A percentile compares a stretch with the other conserved stretches of the same genome.
These are phyloP conservation scores for Trialeurodes vaporariorum DNA, from an alignment of 1,140 invertebrate genomes.

Conservation along the genomic window DNA sequence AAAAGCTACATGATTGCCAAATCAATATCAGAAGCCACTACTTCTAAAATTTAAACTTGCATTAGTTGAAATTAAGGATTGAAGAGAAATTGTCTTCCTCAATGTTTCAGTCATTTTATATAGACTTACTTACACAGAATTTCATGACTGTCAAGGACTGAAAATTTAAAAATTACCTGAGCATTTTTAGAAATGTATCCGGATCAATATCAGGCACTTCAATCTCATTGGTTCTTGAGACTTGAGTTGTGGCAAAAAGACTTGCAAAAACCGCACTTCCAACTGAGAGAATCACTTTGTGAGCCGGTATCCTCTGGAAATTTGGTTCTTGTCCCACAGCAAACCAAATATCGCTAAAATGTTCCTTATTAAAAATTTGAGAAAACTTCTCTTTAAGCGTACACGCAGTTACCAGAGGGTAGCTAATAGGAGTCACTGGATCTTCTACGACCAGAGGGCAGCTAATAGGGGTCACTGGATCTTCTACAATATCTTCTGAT, in stretches of 20 bases:
- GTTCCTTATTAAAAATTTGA: conserved; percentile 70
- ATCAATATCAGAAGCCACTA: too few species aligned
- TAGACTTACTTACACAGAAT: too few species aligned
- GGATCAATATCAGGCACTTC: conserved; percentile 79
- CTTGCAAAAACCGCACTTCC: conserved; percentile 78
- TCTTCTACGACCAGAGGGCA: too few species aligned
- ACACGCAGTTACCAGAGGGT: too few species aligned
- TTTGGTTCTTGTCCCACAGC: conserved; percentile 59
- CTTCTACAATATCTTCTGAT: too few species aligned
- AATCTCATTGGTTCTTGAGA: conserved; percentile 56
- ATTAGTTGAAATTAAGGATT: too few species aligned
- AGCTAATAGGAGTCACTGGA: too few species aligned
- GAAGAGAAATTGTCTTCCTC: too few species aligned
- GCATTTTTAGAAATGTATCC: conserved; percentile 54
- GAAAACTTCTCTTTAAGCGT: conserved; percentile 56
- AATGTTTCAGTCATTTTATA: too few species aligned
- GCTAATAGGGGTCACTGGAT: too few species aligned
- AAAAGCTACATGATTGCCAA: too few species aligned
- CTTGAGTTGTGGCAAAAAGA: conserved; percentile 68
- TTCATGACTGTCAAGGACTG: neutral
- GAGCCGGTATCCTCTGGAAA: conserved; percentile 63
- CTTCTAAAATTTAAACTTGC: too few species aligned
- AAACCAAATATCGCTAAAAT: conserved; percentile 68
- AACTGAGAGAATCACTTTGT: conserved; percentile 71
- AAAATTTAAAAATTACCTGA: conserved; percentile 40